Conservation (phyloP, 2,888 invertebrate genomes). For the Trichopria drosophilae region DNA sequence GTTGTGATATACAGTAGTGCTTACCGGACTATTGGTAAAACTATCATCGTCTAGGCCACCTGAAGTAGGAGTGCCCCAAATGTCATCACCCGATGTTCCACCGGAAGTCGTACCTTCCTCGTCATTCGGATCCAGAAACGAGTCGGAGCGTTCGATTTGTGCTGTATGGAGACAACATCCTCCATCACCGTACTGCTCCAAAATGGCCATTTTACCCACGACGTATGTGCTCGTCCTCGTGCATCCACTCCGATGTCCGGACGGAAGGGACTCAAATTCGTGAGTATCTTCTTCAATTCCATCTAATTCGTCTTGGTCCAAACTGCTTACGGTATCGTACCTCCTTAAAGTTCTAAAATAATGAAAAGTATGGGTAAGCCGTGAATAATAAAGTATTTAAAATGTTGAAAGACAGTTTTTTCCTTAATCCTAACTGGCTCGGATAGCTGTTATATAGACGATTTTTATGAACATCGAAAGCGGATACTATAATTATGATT, state of each 20-base stretch:
- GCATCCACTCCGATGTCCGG: slow-evolving; percentile 74
- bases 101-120: slow-evolving; percentile 84
- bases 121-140: slow-evolving; percentile 55
- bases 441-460: too few relatives aligned
- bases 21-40: slow-evolving; percentile 54
- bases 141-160: slow-evolving; percentile 55
- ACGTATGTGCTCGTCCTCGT: slow-evolving; percentile 79
- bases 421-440: too few relatives aligned
- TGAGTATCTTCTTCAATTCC: slow-evolving; percentile 50
- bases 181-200: slow-evolving; percentile 67
- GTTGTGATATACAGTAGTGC: too few relatives aligned
- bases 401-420: too few relatives aligned
- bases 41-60: slow-evolving; percentile 80
- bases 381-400: too few relatives aligned
- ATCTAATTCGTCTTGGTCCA: slow-evolving; percentile 56
- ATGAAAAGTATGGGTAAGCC: too few relatives aligned
- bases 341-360: slow-evolving; percentile 51
- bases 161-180: slow-evolving; percentile 54
- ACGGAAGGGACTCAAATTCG: slow-evolving; percentile 54
- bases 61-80: slow-evolving; percentile 88
- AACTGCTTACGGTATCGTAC: slow-evolving; percentile 59
- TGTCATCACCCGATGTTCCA: slow-evolving; percentile 81
- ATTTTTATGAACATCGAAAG: too few relatives aligned
- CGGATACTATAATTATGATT: too few relatives aligned
- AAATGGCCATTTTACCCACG: slow-evolving; percentile 77